phyloP scores from a whole-genome alignment of 2,113 vertebrate species.

The Colossoma macropomum region DNA sequence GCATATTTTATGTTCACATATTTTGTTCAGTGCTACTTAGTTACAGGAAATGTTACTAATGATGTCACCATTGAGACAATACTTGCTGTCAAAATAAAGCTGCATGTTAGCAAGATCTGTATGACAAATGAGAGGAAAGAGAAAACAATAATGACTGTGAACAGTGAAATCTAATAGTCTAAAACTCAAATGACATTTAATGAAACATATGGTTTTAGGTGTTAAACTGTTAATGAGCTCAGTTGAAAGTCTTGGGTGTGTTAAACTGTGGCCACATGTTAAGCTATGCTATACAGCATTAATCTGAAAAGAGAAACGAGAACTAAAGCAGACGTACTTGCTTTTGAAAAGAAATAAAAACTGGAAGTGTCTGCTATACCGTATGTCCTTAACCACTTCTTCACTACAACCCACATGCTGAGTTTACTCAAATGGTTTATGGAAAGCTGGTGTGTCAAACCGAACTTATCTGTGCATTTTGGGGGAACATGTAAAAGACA shows the following conservation, averaged over 20 bases:
- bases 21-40: background rate
- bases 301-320: slow-evolving; percentile 9
- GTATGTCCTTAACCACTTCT: slow-evolving; percentile 13
- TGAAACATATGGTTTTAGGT: too few species aligned
- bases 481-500: too few species aligned
- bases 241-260: background rate
- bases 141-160: background rate
- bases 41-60: slow-evolving; percentile 24
- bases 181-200: background rate
- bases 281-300: background rate
- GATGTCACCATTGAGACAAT: slow-evolving; percentile 15
- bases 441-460: background rate
- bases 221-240: background rate
- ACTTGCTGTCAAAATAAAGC: background rate
- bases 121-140: background rate
- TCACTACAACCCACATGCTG: slow-evolving; percentile 12
- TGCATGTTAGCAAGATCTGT: background rate
- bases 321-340: slow-evolving; percentile 22
- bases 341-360: slow-evolving; percentile 25
- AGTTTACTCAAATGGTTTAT: background rate
- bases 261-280: background rate
- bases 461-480: too few species aligned
- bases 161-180: background rate
- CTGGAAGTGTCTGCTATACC: slow-evolving; percentile 28
- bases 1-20: background rate